A percentile compares a stretch with the other conserved stretches of the same genome.
Evolutionary conservation across 1,140 invertebrate species (phyloP).

Genomic region (Cydia splendana): DNA sequence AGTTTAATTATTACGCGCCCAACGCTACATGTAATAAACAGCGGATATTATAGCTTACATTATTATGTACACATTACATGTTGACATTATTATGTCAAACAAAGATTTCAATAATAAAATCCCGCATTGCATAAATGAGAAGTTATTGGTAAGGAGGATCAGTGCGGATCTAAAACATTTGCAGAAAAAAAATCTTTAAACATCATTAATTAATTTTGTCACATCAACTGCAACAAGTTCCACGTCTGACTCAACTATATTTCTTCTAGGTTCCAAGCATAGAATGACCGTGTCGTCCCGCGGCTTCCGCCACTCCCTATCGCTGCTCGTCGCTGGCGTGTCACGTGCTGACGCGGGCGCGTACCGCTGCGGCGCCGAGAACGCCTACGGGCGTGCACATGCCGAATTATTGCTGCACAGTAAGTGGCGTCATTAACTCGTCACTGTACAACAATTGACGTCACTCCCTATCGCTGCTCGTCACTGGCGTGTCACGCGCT

Average conservation of each 20-base stretch:
- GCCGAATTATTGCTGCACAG: conserved; percentile 56
- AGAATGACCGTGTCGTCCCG: conserved; percentile 52
- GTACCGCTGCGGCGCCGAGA: conserved; percentile 67
- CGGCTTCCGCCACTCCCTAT: conserved; percentile 65
- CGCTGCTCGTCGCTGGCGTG: conserved; percentile 58
- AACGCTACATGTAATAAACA: no score
- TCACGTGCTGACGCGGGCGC: conserved; percentile 65
- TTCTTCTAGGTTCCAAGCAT: conserved; percentile 58
- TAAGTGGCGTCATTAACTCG: conserved; percentile 36
- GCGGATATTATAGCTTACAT: no score
- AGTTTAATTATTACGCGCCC: no score
- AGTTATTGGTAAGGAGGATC: no score
- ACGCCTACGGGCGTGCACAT: conserved; percentile 58
- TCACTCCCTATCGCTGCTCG: conserved; percentile 58
- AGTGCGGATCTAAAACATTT: no score
- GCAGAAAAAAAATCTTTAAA: no score
- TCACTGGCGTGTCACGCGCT: conserved; percentile 59
- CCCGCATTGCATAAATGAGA: no score
- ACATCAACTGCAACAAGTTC: no score
- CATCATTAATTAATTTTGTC: no score
- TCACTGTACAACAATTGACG: conserved; percentile 32
- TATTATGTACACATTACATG: no score
- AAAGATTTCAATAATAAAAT: no score
- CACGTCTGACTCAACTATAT: not conserved
- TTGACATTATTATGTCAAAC: no score